These are phyloP conservation scores for Sparidentex hasta DNA, from an alignment of 2,797 vertebrate species.

Conservation along the genomic window DNA sequence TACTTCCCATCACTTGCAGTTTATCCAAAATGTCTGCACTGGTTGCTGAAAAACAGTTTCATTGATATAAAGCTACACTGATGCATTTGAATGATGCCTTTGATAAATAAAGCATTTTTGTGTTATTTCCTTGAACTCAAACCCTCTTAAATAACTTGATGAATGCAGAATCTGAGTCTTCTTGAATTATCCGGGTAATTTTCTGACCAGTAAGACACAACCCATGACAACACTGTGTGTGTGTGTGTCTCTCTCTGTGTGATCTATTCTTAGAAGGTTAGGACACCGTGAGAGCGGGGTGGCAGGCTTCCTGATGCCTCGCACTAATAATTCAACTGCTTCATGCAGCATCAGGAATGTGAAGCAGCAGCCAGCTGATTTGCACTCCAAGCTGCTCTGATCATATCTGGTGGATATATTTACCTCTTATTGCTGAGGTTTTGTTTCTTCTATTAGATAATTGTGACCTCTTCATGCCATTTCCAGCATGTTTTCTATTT, in stretches of 20 bases:
- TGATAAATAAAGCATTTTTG: too few species aligned
- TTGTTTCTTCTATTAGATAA: slow-evolving; percentile 1
- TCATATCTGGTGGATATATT: slow-evolving; percentile 34
- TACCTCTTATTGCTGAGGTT: slow-evolving; percentile 33
- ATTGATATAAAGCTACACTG: too few species aligned
- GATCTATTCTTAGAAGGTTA: slow-evolving; percentile 66
- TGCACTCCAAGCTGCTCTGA: slow-evolving; percentile 29
- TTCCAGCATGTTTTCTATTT: neutral
- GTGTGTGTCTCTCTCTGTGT: slow-evolving; percentile 11
- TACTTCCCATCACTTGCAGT: neutral
- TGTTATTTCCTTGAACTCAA: neutral
- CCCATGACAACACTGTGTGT: neutral
- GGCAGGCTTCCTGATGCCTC: slow-evolving; percentile 42
- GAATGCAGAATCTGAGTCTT: slow-evolving; percentile 15
- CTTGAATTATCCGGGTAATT: neutral
- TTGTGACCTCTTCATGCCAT: neutral
- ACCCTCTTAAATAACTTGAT: neutral
- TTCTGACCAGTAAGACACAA: slow-evolving; percentile 6
- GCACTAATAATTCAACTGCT: slow-evolving; percentile 76
- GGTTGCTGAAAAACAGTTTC: neutral
- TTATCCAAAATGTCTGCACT: neutral
- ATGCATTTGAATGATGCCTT: too few species aligned
- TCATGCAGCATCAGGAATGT: slow-evolving; percentile 48
- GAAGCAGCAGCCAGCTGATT: slow-evolving; percentile 48
- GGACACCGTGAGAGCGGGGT: slow-evolving; percentile 45